Evolutionary conservation across 2,113 vertebrate genomes (phyloP), one percentile per base, ranked within the genome.

Genomic region (Rhizomys pruinosus): DNA sequence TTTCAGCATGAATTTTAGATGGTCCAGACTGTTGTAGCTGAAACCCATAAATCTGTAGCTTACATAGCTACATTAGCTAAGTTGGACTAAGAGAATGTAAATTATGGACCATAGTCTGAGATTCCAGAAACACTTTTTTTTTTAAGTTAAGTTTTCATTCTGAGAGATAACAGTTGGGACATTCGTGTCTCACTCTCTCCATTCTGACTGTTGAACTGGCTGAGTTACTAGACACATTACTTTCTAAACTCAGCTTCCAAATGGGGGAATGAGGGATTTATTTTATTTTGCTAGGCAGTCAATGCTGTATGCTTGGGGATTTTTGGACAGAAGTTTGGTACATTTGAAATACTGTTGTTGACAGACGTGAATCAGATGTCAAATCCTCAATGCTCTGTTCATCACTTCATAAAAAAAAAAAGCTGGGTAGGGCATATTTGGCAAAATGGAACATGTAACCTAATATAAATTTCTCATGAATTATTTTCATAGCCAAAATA

Each of bases 231-330:
- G 63, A 94, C 6, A 66, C 25, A 69, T 92, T 61, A 79, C 74
- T 94, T 94, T 39, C 73, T 63, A 20, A 91, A 92, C n/a, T 57
- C 84, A 84, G 63, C 59, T 85, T 80, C 52, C 72, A 94, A 84
- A 89, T 64, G 16, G 44, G 4, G 25, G 29, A 68, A 32, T 79
- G 63, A 94, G 34, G 42, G 34, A 93, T 96, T 95, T 96, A 92
- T 78, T 94, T 91, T 92, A 69, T 94, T 96, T 96, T 96, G 20
- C 69, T 93, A 63, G 84, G 81, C 64, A 93, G 59, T 82, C 78
- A 79, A n/a, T 85, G 29, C 78, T 69, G 71, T 79, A 37, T 55
- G 73, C 77, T 66, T 90, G 17, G 71, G 5, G 64, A 94, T 86
- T 96, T 76, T 94, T 96, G 88, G 88, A 44, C 44, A 52, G 39